phyloP scores from a whole-genome alignment of 2,797 vertebrate genomes.

The Brachyrhaphis roseni region DNA sequence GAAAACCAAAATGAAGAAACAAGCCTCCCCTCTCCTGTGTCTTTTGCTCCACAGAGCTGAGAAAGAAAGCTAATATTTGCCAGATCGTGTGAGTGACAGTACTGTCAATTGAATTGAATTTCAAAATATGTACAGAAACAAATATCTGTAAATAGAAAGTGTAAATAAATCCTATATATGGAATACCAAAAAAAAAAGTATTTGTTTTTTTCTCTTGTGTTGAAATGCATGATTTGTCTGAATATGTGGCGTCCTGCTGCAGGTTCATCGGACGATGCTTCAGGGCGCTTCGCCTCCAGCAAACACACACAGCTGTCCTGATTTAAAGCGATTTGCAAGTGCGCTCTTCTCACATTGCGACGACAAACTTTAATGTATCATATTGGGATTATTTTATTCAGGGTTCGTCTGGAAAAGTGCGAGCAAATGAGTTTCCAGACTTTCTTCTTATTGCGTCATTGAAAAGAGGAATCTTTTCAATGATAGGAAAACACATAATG shows the following conservation, averaged over 20 bases:
- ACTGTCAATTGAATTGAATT: slow-evolving; percentile 73
- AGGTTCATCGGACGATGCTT: background rate
- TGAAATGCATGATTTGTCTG: background rate
- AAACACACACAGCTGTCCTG: background rate
- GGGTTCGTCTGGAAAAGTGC: background rate
- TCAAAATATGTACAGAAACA: slow-evolving; percentile 83
- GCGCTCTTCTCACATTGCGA: background rate
- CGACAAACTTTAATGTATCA: background rate
- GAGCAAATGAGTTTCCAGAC: background rate
- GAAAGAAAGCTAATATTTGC: slow-evolving; percentile 46
- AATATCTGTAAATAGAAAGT: slow-evolving; percentile 86
- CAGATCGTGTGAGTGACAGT: slow-evolving; percentile 58
- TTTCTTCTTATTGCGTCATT: background rate
- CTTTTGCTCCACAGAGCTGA: slow-evolving; percentile 44
- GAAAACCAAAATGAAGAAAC: slow-evolving; percentile 43
- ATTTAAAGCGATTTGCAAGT: too few relatives aligned
- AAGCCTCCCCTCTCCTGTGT: background rate
- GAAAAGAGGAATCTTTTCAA: background rate
- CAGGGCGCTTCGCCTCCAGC: background rate
- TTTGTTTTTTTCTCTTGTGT: background rate
- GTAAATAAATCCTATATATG: slow-evolving; percentile 88
- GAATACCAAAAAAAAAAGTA: slow-evolving; percentile 37
- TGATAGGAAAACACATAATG: background rate
- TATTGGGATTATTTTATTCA: background rate
- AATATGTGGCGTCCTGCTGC: slow-evolving; percentile 1